Base-by-base conservation (phyloP, 2,113 vertebrate genomes). In the Pluvianellus socialis region DNA sequence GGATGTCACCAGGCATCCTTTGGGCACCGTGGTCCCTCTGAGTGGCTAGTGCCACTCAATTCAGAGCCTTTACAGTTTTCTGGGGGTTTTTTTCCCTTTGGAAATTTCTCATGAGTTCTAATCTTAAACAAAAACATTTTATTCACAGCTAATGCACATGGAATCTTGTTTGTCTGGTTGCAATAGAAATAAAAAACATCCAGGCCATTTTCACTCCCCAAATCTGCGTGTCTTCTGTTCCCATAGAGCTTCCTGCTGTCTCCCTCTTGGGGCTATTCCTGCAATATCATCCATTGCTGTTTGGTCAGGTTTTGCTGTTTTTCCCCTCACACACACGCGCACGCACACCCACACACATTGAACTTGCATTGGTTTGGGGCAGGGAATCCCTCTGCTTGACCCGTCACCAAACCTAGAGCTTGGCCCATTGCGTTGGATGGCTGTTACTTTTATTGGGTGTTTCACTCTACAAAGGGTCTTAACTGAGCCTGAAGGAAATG, bases 401-500 rank as follows among this genome's bases (percentile, higher is more conserved):
- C 9, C 18, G 7, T 52, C 7, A 5, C 7, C 2, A 2, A 18
- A 32, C 22, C 32, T 32, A 81, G 66, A 47, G 9, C 5, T 1
- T 67, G 72, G 3, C 14, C 22, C 7, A 3, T 18, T 90, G 45
- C 1, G 1, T 55, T 84, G 59, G 18, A 42, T 63, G 33, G 21
- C 44, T 75, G 26, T n/a, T 80, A 20, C 27, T 84, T 86, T 88
- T 79, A 59, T 77, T 59, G 84, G 35, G 12, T 80, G 13, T 88
- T 90, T 92, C 24, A 30, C 23, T 30, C 53, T 62, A 73, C 24
- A 38, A 70, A 86, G 44, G 10, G 6, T 62, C 47, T 94, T 88
- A 73, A 59, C 30, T 61, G 75, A 93, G 26, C 52, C 75, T 52
- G 52, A 86, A 93, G 44, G n/a, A 92, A 61, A 77, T 38, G 24